Evolutionary conservation across 2,888 invertebrate species (phyloP), one percentile per base, ranked within the genome.

Genomic region (Epistrophe grossulariae): DNA sequence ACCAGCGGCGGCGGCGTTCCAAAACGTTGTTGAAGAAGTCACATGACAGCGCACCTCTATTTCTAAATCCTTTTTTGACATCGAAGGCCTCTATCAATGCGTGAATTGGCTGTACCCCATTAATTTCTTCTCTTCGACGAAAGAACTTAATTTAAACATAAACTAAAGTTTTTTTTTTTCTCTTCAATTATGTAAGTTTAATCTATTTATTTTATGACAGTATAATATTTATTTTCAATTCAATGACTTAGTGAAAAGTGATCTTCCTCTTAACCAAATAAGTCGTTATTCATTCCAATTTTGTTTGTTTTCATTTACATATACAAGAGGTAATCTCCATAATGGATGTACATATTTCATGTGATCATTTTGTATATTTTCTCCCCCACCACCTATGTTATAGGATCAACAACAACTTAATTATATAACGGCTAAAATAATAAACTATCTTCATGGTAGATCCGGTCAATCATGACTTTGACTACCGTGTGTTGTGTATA

Each of bases 381-480:
- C 60, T 80, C 43, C 70, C 35, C 24, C 68, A 28, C 59, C 24
- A 57, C 52, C 35, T 15, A 70, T 38, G 38, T 38, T n/a, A 24
- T 15, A 70, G 52, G 38, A 38, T 38, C 40, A 68, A 17, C 24
- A 70, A 60, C 60, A 76, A 76, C 80, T 70, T 76, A 76, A 81
- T 81, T 55, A 62, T 57, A 81, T 80, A 77, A 64, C 70, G 71
- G 70, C 70, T 55, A 62, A 71, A 70, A 79, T 68, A 83, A 83
- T 68, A 74, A 79, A 74, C 83, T 62, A 62, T 52, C 79, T 80
- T n/a, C 52, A 31, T 38, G 59, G 76, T 79, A 70, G 83, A 84
- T 74, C 74, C 55, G 68, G 83, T 80, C 80, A 84, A 76, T 84
- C 71, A 84, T 79, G 62, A 40, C 52, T 70, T 55, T 55, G 72